Conservation (phyloP, 2,797 vertebrate genomes). For the Cichlasoma orientale region DNA sequence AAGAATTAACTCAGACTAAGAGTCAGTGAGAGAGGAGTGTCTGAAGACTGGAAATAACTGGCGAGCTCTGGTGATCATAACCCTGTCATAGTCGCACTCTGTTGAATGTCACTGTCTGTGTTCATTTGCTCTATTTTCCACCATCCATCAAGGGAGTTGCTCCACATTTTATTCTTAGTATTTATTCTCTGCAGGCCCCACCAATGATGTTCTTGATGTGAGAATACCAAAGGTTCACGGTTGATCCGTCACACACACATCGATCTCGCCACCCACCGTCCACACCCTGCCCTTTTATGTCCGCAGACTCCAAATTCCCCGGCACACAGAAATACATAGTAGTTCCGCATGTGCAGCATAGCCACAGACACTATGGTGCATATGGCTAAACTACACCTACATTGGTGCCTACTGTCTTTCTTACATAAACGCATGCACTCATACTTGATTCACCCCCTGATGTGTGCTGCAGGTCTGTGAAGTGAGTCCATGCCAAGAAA, state of each 20-base stretch:
- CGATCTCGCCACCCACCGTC: conserved; percentile 44
- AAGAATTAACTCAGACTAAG: neutral
- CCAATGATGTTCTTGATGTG: conserved; percentile 68
- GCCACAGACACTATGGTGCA: neutral
- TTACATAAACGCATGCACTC: conserved; percentile 10
- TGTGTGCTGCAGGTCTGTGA: conserved; percentile 56
- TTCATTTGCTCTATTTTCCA: conserved; percentile 76
- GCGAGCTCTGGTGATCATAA: conserved; percentile 8
- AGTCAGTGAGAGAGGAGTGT: neutral
- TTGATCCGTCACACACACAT: conserved; percentile 55
- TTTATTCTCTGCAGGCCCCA: conserved; percentile 60
- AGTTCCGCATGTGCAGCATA: neutral
- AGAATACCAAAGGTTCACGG: conserved; percentile 65
- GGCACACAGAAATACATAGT: conserved; percentile 8
- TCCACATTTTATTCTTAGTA: conserved; percentile 84
- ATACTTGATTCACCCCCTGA: conserved; percentile 15
- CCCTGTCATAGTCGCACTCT: conserved; percentile 49
- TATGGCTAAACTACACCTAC: conserved; percentile 6
- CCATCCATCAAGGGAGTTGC: conserved; percentile 71
- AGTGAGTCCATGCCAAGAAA: conserved; percentile 71
- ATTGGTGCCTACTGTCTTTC: neutral
- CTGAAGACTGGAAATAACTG: conserved; percentile 2
- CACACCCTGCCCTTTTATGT: conserved; percentile 50
- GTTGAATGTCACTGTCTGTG: conserved; percentile 56
- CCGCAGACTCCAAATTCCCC: conserved; percentile 25